Evolutionary conservation across 2,888 invertebrate species (phyloP).

Genomic region (Trimorus sp.): DNA sequence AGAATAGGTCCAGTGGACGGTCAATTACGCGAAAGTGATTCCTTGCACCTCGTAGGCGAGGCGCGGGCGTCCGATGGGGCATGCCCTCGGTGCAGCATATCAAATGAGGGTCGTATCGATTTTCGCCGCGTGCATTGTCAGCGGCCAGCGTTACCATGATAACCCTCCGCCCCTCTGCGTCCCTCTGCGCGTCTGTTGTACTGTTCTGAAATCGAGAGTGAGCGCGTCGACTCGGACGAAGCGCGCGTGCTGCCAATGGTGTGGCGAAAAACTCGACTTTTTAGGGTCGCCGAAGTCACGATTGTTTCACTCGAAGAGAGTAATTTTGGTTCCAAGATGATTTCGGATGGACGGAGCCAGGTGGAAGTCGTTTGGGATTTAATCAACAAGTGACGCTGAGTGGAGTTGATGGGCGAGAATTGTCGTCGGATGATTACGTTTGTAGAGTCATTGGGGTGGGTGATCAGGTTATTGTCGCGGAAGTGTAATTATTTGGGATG

Average conservation of each 20-base stretch:
- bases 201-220: conserved; percentile 66
- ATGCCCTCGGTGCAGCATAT: conserved; percentile 73
- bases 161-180: conserved; percentile 74
- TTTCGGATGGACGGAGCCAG: too few species aligned
- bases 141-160: conserved; percentile 79
- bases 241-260: background rate
- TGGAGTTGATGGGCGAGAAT: too few species aligned
- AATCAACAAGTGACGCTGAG: too few species aligned
- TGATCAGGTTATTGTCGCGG: too few species aligned
- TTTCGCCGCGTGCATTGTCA: conserved; percentile 76
- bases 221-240: conserved; percentile 30
- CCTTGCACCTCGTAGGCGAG: background rate
- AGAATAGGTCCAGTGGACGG: conserved; percentile 25
- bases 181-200: too few species aligned
- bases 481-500: too few species aligned
- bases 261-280: too few species aligned
- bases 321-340: too few species aligned
- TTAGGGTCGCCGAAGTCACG: too few species aligned
- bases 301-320: conserved; percentile 52
- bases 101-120: conserved; percentile 78
- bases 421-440: too few species aligned
- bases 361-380: too few species aligned
- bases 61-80: conserved; percentile 67
- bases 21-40: conserved; percentile 37
- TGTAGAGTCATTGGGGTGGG: too few species aligned